Evolutionary conservation across 2,888 invertebrate species (phyloP).

Genomic region (Lobophora halterata): DNA sequence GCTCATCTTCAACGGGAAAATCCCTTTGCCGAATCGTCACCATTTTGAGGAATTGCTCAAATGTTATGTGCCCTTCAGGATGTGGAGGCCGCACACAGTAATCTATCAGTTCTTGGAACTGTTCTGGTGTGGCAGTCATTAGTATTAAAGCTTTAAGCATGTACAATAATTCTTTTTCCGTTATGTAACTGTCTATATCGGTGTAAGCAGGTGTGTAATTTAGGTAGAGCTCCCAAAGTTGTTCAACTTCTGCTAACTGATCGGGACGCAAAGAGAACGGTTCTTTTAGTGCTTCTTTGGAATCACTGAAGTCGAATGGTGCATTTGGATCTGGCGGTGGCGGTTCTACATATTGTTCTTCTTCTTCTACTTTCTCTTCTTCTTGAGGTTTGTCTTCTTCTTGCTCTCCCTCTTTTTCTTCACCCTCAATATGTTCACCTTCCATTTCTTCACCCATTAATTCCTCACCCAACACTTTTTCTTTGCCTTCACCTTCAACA

Average conservation of each 20-base stretch:
- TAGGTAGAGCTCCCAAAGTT: slow-evolving; percentile 66
- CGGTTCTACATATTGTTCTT: slow-evolving; percentile 52
- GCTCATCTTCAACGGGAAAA: slow-evolving; percentile 59
- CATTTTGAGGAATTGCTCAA: slow-evolving; percentile 66
- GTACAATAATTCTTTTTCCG: slow-evolving; percentile 64
- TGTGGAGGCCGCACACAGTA: slow-evolving; percentile 64
- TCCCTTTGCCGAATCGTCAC: slow-evolving; percentile 63
- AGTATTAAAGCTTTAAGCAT: slow-evolving; percentile 63
- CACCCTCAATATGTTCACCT: slow-evolving; percentile 32
- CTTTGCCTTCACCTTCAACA: slow-evolving; percentile 37
- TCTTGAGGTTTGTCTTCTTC: slow-evolving; percentile 33
- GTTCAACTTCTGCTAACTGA: slow-evolving; percentile 65
- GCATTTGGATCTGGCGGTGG: slow-evolving; percentile 69
- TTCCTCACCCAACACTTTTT: slow-evolving; percentile 35
- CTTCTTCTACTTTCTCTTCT: slow-evolving; percentile 51
- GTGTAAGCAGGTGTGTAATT: slow-evolving; percentile 68
- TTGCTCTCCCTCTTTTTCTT: slow-evolving; percentile 31
- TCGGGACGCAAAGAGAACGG: slow-evolving; percentile 62
- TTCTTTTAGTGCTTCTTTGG: slow-evolving; percentile 58
- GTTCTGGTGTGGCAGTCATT: slow-evolving; percentile 65
- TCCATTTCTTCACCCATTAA: slow-evolving; percentile 36
- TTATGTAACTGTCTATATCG: slow-evolving; percentile 60
- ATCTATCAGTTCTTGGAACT: slow-evolving; percentile 58
- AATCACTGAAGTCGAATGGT: slow-evolving; percentile 62
- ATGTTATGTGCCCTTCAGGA: slow-evolving; percentile 62